These are phyloP conservation scores for Dicranocentrus wangi DNA, from an alignment of 2,888 invertebrate genomes.

Conservation along the genomic window DNA sequence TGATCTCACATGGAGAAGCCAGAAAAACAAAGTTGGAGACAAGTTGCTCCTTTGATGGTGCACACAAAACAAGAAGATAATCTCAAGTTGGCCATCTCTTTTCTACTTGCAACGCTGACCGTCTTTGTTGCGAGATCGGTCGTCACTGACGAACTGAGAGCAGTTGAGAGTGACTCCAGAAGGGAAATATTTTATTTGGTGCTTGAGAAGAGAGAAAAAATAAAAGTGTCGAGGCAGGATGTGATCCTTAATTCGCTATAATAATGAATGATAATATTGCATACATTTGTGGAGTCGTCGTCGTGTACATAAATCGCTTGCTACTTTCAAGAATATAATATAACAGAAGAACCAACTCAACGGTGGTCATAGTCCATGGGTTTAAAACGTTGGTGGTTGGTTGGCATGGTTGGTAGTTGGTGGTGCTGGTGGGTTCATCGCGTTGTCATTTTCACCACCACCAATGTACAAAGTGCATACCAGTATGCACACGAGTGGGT, in stretches of 20 bases:
- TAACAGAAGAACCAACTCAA: no score
- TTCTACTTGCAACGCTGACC: no score
- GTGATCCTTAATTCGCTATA: constrained; percentile 72
- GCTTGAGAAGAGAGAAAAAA: constrained; percentile 26
- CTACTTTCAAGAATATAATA: no score
- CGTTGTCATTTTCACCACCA: no score
- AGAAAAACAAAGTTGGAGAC: background rate
- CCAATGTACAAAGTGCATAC: background rate
- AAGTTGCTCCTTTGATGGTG: no score
- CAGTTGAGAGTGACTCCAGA: constrained; percentile 54
- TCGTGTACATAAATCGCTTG: constrained; percentile 5
- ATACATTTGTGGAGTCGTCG: background rate
- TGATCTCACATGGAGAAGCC: no score
- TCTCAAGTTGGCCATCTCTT: no score
- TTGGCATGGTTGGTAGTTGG: no score
- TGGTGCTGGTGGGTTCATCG: background rate
- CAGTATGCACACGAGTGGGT: background rate
- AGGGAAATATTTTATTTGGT: constrained; percentile 57
- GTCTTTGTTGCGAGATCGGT: constrained; percentile 54
- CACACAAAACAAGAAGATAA: no score
- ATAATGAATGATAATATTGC: constrained; percentile 57
- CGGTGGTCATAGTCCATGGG: no score
- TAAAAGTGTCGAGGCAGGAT: constrained; percentile 70
- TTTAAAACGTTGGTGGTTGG: no score
- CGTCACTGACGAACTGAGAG: constrained; percentile 64